Base-by-base conservation (phyloP, 1,140 invertebrate genomes). In the Tetranychus cinnabarinus region DNA sequence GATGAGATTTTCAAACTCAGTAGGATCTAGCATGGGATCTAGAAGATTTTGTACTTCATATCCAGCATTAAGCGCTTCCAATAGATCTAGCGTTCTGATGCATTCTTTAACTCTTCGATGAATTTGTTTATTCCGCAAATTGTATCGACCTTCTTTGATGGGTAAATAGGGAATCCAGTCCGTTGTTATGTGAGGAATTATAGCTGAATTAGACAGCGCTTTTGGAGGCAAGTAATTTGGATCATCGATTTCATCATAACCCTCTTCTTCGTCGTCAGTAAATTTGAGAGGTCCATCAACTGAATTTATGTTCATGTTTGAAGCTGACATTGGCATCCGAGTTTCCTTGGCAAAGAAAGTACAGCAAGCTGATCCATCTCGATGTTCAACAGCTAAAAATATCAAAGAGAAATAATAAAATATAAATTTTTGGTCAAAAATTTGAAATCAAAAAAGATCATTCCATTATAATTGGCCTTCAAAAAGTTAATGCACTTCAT, bases 1-100 rank as follows among this genome's bases (percentile, higher is more conserved):
- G 57, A 84, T 66, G 23, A 73, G 70, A 33, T 73, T 75, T 71
- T 79, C 58, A 58, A 66, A 66, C 46, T 62, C 57, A 15, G 56
- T 48, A 7, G 59, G 54, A 31, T 64, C 45, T 46, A 62, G 37
- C 10, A 59, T 39, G 0, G 71, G 67, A 47, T 75, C 72, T 36
- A 81, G 65, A 34, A 79, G 70, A 69, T 82, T 82, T 46, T 74
- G 65, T 3, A 76, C 68, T n/a, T 72, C 68, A 36, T 67, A 65
- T 0, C 80, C 80, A 3, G 70, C 65, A 63, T 82, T 78, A 12
- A 82, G 67, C 23, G 73, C 66, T 23, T 73, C 69, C 42, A 82
- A 63, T 36, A 80, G 69, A 67, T 81, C 72, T 8, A 82, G 58
- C 2, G 77, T 70, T 63, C 72, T 71, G 15, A 68, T 69, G 64